These are phyloP conservation scores for Nysson spinosus DNA, from an alignment of 2,888 invertebrate genomes.

Conservation along the genomic window DNA sequence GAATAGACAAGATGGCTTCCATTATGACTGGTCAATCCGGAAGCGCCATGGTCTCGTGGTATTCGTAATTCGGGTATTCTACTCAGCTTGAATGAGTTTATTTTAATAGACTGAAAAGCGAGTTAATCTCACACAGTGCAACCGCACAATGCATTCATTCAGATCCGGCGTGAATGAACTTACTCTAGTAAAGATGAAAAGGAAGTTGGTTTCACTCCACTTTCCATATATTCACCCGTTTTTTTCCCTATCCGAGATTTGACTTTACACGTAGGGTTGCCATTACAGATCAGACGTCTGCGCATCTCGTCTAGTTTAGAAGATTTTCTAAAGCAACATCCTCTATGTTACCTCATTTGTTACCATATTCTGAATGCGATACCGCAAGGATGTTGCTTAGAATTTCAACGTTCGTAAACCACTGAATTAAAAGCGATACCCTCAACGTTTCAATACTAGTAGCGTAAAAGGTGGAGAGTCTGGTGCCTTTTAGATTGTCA, in stretches of 20 bases:
- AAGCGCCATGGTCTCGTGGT: neutral
- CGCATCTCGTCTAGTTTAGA: conserved; percentile 1
- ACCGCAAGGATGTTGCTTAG: neutral
- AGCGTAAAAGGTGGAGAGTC: too few relatives aligned
- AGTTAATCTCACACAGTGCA: neutral
- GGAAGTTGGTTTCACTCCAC: conserved; percentile 4
- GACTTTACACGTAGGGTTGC: too few relatives aligned
- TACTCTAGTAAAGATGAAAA: neutral
- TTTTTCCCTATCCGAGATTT: too few relatives aligned
- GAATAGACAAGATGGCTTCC: too few relatives aligned
- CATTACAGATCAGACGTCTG: too few relatives aligned
- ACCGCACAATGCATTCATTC: conserved; percentile 9
- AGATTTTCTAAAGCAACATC: conserved; percentile 11
- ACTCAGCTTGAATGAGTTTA: neutral
- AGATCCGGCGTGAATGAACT: neutral
- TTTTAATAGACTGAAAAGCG: neutral
- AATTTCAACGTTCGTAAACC: too few relatives aligned
- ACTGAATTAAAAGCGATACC: too few relatives aligned
- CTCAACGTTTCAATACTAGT: too few relatives aligned
- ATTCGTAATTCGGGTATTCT: neutral
- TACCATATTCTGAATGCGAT: neutral
- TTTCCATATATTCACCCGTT: too few relatives aligned
- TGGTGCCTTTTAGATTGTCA: too few relatives aligned
- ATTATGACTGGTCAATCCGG: too few relatives aligned
- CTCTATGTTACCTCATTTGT: neutral